Conservation (phyloP, 2,113 vertebrate genomes). For the Crotalus viridis region DNA sequence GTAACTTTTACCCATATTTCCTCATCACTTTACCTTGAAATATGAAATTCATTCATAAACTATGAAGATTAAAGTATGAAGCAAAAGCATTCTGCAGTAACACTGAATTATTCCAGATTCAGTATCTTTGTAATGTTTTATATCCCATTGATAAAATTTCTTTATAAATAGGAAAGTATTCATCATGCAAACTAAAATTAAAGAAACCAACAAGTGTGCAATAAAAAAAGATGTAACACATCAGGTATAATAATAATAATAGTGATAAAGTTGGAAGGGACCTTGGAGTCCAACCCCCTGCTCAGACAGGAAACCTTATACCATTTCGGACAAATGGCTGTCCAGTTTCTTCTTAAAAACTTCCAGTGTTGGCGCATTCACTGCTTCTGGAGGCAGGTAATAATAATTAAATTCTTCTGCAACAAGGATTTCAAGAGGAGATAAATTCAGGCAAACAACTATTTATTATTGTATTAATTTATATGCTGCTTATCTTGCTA, state of each 20-base stretch:
- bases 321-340: too few relatives aligned
- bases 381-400: too few relatives aligned
- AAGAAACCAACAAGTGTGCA: background rate
- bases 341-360: too few relatives aligned
- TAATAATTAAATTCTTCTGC: background rate
- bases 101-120: conserved; percentile 29
- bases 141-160: background rate
- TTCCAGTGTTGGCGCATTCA: too few relatives aligned
- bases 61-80: conserved; percentile 32
- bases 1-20: background rate
- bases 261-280: too few relatives aligned
- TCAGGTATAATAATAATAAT: too few relatives aligned
- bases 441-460: background rate
- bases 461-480: background rate
- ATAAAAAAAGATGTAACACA: background rate
- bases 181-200: background rate
- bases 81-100: background rate
- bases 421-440: background rate
- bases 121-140: background rate
- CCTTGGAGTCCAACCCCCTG: too few relatives aligned
- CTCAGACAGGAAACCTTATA: too few relatives aligned
- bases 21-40: conserved; percentile 24
- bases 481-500: background rate
- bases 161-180: background rate
- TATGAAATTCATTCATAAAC: conserved; percentile 21